These are phyloP conservation scores for Diglossa cyanea DNA, from an alignment of 2,797 vertebrate species.

Conservation along the genomic window DNA sequence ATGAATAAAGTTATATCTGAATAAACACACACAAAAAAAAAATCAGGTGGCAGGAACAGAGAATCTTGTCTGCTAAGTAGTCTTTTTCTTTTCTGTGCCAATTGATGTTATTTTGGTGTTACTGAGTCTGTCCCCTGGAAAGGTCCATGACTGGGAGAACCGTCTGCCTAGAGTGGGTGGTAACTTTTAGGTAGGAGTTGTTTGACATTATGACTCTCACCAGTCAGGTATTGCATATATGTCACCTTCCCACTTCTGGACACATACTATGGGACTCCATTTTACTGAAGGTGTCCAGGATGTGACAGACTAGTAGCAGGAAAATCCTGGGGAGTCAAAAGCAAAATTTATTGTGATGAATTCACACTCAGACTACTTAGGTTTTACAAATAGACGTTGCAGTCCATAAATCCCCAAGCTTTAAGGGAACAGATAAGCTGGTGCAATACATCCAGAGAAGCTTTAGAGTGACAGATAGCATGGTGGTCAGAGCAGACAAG, in stretches of 20 bases:
- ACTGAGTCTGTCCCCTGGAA: neutral
- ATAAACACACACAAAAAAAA: neutral
- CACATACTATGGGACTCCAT: neutral
- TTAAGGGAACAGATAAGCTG: conserved; percentile 7
- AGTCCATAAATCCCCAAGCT: conserved; percentile 46
- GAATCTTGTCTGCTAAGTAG: neutral
- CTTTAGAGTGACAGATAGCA: neutral
- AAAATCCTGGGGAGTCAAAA: neutral
- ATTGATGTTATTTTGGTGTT: neutral
- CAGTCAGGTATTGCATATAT: neutral
- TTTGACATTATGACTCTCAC: neutral
- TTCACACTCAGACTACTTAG: neutral
- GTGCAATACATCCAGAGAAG: neutral
- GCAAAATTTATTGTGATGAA: conserved; percentile 44
- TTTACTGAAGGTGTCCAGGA: neutral
- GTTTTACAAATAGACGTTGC: conserved; percentile 43
- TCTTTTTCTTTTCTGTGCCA: neutral
- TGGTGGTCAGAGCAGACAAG: neutral
- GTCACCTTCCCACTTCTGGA: neutral
- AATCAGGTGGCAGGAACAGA: neutral
- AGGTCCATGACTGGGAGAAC: neutral
- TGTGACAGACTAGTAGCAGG: neutral
- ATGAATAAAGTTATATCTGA: neutral
- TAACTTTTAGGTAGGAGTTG: neutral
- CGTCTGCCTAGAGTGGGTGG: neutral